Percentiles rank a stretch among this genome's conserved stretches.
Evolutionary conservation across 2,888 invertebrate genomes (phyloP).

Genomic region (Heliconius sara): DNA sequence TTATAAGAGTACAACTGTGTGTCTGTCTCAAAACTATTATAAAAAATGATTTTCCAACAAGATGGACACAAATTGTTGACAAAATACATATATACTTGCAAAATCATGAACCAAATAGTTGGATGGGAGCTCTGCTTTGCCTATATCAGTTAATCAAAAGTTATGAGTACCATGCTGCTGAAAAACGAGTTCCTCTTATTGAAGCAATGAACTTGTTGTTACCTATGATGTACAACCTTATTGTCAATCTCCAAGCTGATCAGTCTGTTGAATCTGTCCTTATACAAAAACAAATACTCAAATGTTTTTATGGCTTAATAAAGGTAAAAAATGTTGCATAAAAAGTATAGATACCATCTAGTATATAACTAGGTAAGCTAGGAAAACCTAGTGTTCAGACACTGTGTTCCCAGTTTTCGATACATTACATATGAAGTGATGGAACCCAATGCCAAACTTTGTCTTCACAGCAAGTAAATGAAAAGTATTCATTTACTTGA

Average conservation of each 20-base stretch:
- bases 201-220: constrained; percentile 97
- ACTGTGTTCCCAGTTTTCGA: not conserved
- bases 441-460: not conserved
- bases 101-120: constrained; percentile 92
- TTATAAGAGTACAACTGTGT: constrained; percentile 95
- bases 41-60: constrained; percentile 96
- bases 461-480: too few species aligned
- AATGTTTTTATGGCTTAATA: constrained; percentile 95
- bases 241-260: constrained; percentile 91
- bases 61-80: constrained; percentile 98
- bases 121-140: constrained; percentile 96
- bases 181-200: constrained; percentile 94
- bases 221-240: constrained; percentile 95
- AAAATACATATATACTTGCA: constrained; percentile 97
- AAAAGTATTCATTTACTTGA: not conserved
- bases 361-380: not conserved
- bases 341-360: not conserved
- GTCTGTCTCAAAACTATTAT: constrained; percentile 97
- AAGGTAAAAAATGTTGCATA: constrained; percentile 82
- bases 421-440: not conserved
- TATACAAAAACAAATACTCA: constrained; percentile 95
- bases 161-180: constrained; percentile 94
- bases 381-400: not conserved
- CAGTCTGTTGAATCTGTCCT: constrained; percentile 93
- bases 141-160: constrained; percentile 97